Evolutionary conservation across 1,140 invertebrate genomes (phyloP), one percentile per base, ranked within the genome.

Genomic region (Atta cephalotes): DNA sequence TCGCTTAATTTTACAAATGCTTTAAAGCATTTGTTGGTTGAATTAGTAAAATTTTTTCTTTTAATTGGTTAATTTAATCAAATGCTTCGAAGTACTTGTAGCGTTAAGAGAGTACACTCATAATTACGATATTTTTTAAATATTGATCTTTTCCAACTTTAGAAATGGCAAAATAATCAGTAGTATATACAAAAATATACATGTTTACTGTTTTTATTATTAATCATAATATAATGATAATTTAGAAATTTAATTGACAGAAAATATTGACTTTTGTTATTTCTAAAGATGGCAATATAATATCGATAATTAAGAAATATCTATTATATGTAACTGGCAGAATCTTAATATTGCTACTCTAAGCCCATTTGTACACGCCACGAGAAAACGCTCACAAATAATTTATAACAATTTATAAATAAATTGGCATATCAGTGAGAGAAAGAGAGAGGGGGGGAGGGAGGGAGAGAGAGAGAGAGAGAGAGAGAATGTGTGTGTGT

Each of bases 351-450:
- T 82, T 74, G 80, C 68, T 39, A 82, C 25, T 60, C 12, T 39
- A 74, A 74, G 68, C 25, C 53, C 80, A 71, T 60, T 28, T 71
- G 58, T 71, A 88, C 80, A 89, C 53, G 76, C 77, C 72, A 85
- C 53, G 72, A 72, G 65, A 71, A 87, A 84, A 85, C 81, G 87
- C 85, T 91, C 88, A 89, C 70, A 28, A 87, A 91, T 92, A 87
- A 90, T 92, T 93, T 93, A 86, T 93, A 93, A 92, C 88, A 68
- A 93, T 94, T 94, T 92, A 92, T 93, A 94, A 92, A 91, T 92
- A 92, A 93, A 94, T 94, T 94, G 94, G 93, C 94, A 94, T 94
- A 94, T 94, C 93, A 93, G 89, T 51, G 21, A 82, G 70, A 60
- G 31, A 65, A 16, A 56, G 5, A 56, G 53, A 56, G 74, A 18